A percentile compares a stretch with the other conserved stretches of the same genome.
Conservation (phyloP, 2,113 vertebrate genomes). For the Chlorodrepanis virens region DNA sequence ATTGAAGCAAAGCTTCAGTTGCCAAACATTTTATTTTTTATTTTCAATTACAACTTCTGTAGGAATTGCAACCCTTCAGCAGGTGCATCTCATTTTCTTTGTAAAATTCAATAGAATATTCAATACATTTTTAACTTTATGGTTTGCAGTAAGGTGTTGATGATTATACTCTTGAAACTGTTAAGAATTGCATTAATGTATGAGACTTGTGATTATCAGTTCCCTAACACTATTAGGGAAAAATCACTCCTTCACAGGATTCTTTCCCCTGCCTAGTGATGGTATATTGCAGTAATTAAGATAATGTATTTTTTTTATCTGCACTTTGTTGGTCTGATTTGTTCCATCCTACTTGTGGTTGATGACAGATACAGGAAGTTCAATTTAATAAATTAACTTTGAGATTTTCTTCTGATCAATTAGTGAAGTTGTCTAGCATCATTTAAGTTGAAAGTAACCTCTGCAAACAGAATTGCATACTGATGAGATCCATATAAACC, state of each 20-base stretch:
- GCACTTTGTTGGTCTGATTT: background rate
- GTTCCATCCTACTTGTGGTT: background rate
- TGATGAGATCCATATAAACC: background rate
- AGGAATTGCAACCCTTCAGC: background rate
- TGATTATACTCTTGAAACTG: background rate
- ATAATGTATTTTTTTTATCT: background rate
- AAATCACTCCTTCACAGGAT: background rate
- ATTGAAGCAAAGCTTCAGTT: background rate
- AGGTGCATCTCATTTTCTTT: background rate
- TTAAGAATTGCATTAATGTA: background rate
- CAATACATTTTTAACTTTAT: background rate
- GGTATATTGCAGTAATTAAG: background rate
- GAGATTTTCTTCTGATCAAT: background rate
- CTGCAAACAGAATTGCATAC: background rate
- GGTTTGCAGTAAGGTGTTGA: background rate
- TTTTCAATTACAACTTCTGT: background rate
- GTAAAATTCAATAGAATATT: background rate
- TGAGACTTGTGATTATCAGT: background rate
- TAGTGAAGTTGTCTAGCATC: background rate
- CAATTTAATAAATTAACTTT: background rate
- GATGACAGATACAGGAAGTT: background rate
- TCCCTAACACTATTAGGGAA: background rate
- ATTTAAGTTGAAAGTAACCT: background rate
- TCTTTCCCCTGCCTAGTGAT: background rate
- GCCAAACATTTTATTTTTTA: background rate